Conservation (phyloP, 2,797 vertebrate species). For the Furcifer pardalis region DNA sequence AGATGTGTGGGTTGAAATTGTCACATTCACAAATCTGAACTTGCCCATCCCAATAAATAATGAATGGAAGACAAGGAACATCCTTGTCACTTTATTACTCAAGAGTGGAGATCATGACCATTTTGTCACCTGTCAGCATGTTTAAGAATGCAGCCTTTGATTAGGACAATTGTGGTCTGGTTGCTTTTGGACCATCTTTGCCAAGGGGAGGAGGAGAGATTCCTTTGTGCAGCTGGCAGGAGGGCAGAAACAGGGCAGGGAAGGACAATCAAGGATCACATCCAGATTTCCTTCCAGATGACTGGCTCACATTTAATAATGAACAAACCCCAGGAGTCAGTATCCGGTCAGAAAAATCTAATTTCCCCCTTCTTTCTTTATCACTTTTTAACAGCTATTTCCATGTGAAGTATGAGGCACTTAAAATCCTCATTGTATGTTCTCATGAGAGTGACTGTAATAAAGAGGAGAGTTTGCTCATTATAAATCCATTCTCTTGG, state of each 20-base stretch:
- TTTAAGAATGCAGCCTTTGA: background rate
- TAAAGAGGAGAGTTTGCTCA: slow-evolving; percentile 61
- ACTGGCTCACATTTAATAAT: background rate
- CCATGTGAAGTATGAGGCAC: slow-evolving; percentile 39
- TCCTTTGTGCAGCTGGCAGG: background rate
- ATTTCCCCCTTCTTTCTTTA: slow-evolving; percentile 11
- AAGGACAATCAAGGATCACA: background rate
- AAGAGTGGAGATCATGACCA: background rate
- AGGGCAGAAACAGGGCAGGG: background rate
- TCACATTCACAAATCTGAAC: no score
- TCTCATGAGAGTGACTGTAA: slow-evolving; percentile 65
- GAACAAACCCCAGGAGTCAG: background rate
- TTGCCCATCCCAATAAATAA: background rate
- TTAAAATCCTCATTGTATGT: slow-evolving; percentile 64
- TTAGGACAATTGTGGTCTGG: background rate
- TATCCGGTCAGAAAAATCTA: slow-evolving; percentile 55
- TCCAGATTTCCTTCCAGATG: slow-evolving; percentile 23
- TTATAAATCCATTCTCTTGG: slow-evolving; percentile 66
- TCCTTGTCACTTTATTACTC: background rate
- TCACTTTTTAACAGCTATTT: slow-evolving; percentile 46
- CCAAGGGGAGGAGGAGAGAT: background rate
- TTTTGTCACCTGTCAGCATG: background rate
- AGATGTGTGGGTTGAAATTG: no score
- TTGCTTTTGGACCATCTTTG: background rate
- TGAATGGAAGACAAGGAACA: background rate